Base-by-base conservation (phyloP, 1,140 invertebrate genomes). In the Dendrolimus kikuchii region DNA sequence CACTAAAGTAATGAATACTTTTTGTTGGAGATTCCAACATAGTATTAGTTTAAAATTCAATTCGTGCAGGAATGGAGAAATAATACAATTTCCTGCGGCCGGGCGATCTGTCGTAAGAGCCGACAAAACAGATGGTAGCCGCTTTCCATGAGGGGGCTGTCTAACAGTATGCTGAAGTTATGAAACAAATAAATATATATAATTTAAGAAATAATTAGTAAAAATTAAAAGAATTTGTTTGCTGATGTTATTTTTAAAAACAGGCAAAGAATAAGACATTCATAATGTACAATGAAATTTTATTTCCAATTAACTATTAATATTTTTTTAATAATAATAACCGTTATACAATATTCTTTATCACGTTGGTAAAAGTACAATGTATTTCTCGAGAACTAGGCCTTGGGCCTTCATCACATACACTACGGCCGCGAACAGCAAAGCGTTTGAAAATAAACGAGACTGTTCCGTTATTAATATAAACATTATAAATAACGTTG, bases 301-400 rank as follows among this genome's bases (percentile, higher is more conserved):
- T 79, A 81, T 81, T 79, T 76, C 67, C 61, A 61, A 73, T 60
- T 78, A 72, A 78, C 77, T 79, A 80, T 81, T 60, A 59, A 73
- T 59, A 59, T 69, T 39, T 66, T 69, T 65, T 64, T 66, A 62
- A 71, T 53, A 49, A 46, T 49, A 38, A 44, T 58, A 62, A 72
- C 65, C 62, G 56, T 46, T 55, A 45, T 62, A 62, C 57, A 55
- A 55, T 67, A 59, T 64, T 64, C 69, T 59, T 57, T 56, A 83
- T 83, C 80, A 83, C 80, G 80, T 83, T 10, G 80, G 78, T 57
- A 83, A 65, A 51, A 76, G 23, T 56, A 79, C 68, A 45, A 63
- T 68, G 60, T 63, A 61, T 42, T 62, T 64, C 53, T 72, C 64
- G 9, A 59, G 61, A 44, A 50, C 41, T 50, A 56, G 56, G 53